A percentile compares a stretch with the other conserved stretches of the same genome.
phyloP scores from a whole-genome alignment of 2,113 vertebrate species.

The Eudyptes chrysolophus region DNA sequence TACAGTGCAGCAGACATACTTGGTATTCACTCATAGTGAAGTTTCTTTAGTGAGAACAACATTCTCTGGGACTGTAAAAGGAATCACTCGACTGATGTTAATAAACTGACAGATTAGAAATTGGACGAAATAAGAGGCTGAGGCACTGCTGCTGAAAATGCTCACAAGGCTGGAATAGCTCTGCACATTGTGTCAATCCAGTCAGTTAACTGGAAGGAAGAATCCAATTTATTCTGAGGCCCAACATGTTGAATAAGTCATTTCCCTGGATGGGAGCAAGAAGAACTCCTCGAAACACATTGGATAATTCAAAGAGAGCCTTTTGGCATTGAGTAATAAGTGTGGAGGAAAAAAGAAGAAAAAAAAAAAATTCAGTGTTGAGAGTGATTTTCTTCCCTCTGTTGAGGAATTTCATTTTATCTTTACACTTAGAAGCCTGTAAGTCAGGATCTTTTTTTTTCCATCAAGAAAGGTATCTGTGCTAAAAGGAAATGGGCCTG shows the following conservation, averaged over 20 bases:
- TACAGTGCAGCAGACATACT: background rate
- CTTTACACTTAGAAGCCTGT: background rate
- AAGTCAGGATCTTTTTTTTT: background rate
- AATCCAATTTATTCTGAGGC: conserved; percentile 41
- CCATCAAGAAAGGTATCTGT: background rate
- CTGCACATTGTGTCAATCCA: background rate
- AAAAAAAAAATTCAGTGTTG: background rate
- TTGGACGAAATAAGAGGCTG: background rate
- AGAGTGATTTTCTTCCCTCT: background rate
- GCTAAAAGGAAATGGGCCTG: background rate
- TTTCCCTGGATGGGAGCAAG: background rate
- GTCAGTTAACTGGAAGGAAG: conserved; percentile 5
- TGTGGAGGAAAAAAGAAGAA: background rate
- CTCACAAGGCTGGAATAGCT: conserved; percentile 1
- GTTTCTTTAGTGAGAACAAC: background rate
- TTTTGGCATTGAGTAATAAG: background rate
- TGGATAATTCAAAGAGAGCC: background rate
- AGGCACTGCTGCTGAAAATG: background rate
- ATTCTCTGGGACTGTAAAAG: background rate
- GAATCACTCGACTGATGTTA: conserved; percentile 9
- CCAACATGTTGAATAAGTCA: conserved; percentile 30
- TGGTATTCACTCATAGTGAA: background rate
- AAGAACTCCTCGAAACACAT: background rate
- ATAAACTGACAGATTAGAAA: conserved; percentile 29
- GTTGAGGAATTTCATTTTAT: conserved; percentile 12